phyloP scores from a whole-genome alignment of 2,113 vertebrate genomes.

The Thunnus thynnus region DNA sequence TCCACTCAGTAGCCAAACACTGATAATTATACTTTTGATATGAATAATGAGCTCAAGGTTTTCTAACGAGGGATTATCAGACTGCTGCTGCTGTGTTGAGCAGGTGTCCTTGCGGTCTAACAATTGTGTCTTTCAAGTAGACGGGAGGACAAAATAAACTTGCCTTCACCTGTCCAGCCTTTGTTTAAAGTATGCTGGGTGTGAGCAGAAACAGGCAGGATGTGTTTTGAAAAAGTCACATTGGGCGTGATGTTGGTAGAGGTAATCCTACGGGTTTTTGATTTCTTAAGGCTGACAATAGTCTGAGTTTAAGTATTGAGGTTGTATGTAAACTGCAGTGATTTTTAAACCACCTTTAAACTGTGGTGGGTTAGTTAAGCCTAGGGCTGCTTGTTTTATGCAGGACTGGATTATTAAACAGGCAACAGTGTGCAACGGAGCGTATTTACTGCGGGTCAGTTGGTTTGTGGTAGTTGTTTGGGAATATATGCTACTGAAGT shows the following conservation, averaged over 20 bases:
- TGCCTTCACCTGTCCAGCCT: constrained; percentile 33
- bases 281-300: constrained; percentile 3
- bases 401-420: neutral
- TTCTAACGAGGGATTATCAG: neutral
- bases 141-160: constrained; percentile 1
- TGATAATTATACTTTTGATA: neutral
- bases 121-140: neutral
- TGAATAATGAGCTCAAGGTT: constrained; percentile 7
- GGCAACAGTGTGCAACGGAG: neutral
- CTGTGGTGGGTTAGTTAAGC: neutral
- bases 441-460: no score
- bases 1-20: neutral
- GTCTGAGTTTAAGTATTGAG: neutral
- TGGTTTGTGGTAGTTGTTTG: no score
- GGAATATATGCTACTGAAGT: no score
- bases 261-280: constrained; percentile 8
- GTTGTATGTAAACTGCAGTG: neutral
- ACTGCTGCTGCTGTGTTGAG: neutral
- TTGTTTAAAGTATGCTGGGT: constrained; percentile 14
- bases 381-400: neutral
- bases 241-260: constrained; percentile 12
- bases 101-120: neutral
- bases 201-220: neutral
- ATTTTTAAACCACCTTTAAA: constrained; percentile 10
- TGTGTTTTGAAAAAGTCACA: constrained; percentile 1